phyloP scores from a whole-genome alignment of 2,888 invertebrate species.

The Nephrotoma flavescens region DNA sequence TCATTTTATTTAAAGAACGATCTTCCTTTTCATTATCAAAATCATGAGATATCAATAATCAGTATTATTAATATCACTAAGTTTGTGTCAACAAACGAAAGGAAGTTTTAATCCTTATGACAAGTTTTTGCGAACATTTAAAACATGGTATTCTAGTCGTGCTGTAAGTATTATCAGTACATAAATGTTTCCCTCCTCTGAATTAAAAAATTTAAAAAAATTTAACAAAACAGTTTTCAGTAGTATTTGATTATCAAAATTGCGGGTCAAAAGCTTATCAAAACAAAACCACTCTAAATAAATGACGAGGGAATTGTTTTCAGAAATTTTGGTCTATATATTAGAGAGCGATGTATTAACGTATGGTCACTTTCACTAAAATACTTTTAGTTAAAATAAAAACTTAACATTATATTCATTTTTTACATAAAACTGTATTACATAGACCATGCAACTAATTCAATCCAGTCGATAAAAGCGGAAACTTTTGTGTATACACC shows the following conservation, averaged over 20 bases:
- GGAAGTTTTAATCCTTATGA: too few species aligned
- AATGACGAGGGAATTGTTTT: not conserved
- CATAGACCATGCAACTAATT: not conserved
- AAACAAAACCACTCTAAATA: not conserved
- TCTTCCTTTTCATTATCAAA: too few species aligned
- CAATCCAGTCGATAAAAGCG: not conserved
- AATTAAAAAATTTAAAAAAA: too few species aligned
- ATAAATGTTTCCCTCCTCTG: too few species aligned
- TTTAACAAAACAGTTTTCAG: not conserved
- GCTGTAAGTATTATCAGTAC: too few species aligned
- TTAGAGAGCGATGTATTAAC: not conserved
- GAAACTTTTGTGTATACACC: constrained; percentile 1
- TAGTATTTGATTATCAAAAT: not conserved
- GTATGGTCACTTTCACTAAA: not conserved
- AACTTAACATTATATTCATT: not conserved
- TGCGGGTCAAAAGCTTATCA: not conserved
- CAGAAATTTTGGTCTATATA: not conserved
- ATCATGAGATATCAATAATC: too few species aligned
- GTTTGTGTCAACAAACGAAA: too few species aligned
- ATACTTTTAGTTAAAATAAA: not conserved
- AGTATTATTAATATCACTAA: too few species aligned
- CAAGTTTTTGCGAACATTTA: too few species aligned
- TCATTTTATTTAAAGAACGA: too few species aligned
- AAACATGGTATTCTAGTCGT: too few species aligned
- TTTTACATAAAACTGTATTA: not conserved